These are phyloP conservation scores for Nipponacmea schrenckii DNA, from an alignment of 2,888 invertebrate species.

Conservation along the genomic window DNA sequence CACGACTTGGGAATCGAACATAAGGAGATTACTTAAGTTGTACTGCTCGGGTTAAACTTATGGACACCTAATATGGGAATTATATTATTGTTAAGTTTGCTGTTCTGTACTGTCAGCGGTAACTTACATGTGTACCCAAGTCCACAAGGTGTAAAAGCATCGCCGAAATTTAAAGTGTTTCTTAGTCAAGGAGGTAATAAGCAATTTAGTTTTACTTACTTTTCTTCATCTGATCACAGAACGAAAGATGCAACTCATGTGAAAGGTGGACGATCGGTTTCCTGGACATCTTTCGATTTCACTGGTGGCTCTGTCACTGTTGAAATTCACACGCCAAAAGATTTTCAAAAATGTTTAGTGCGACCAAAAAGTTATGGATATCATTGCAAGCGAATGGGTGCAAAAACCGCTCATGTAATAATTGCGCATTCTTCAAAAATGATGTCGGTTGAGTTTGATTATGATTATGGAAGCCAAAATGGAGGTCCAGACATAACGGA, in stretches of 20 bases:
- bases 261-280: constrained; percentile 19
- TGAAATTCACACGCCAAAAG: constrained; percentile 24
- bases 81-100: no score
- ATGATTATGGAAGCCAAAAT: constrained; percentile 19
- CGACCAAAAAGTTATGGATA: constrained; percentile 24
- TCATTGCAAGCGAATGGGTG: constrained; percentile 15
- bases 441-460: constrained; percentile 33
- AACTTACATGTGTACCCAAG: constrained; percentile 11
- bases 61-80: no score
- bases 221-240: constrained; percentile 16
- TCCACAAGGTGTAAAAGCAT: constrained; percentile 1
- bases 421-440: constrained; percentile 14
- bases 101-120: not conserved
- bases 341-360: constrained; percentile 26
- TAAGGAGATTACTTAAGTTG: no score
- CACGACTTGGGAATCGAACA: no score
- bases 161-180: constrained; percentile 15
- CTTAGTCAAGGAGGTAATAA: constrained; percentile 13
- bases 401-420: constrained; percentile 25
- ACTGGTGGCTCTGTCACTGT: constrained; percentile 19
- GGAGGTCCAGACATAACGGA: constrained; percentile 23
- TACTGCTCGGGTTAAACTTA: no score
- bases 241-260: constrained; percentile 11
- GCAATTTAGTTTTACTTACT: constrained; percentile 17
- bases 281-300: constrained; percentile 32